Conservation (phyloP, 2,888 invertebrate species). For the Trichacis sp. region DNA sequence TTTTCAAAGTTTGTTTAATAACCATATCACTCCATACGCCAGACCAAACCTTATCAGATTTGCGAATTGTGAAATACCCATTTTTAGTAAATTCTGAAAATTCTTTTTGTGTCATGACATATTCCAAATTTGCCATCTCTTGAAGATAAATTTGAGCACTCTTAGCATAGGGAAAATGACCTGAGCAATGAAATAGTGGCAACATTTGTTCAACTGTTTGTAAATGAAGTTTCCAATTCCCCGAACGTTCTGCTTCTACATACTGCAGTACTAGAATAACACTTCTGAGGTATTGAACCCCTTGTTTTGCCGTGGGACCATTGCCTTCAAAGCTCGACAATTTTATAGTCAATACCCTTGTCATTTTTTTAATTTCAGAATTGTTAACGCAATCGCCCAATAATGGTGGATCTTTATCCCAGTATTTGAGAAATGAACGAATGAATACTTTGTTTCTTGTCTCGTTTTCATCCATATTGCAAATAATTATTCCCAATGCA, state of each 20-base stretch:
- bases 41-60: constrained; percentile 40
- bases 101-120: constrained; percentile 12
- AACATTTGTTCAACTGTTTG: constrained; percentile 45
- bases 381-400: neutral
- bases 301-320: constrained; percentile 18
- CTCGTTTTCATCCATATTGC: constrained; percentile 2
- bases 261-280: constrained; percentile 35
- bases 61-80: constrained; percentile 37
- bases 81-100: constrained; percentile 25
- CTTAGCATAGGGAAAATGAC: constrained; percentile 54
- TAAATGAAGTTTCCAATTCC: constrained; percentile 48
- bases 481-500: constrained; percentile 31
- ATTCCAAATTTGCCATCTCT: constrained; percentile 45
- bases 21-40: constrained; percentile 44
- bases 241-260: constrained; percentile 46
- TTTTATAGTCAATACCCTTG: neutral
- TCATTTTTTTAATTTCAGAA: neutral
- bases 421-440: neutral
- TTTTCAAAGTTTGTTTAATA: constrained; percentile 42
- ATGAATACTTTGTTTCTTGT: neutral
- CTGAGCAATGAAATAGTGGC: constrained; percentile 50
- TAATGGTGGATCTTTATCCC: neutral
- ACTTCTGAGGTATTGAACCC: constrained; percentile 38
- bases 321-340: neutral
- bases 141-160: constrained; percentile 52